Conservation (phyloP, 2,888 invertebrate species). For the Orchesella flavescens region DNA sequence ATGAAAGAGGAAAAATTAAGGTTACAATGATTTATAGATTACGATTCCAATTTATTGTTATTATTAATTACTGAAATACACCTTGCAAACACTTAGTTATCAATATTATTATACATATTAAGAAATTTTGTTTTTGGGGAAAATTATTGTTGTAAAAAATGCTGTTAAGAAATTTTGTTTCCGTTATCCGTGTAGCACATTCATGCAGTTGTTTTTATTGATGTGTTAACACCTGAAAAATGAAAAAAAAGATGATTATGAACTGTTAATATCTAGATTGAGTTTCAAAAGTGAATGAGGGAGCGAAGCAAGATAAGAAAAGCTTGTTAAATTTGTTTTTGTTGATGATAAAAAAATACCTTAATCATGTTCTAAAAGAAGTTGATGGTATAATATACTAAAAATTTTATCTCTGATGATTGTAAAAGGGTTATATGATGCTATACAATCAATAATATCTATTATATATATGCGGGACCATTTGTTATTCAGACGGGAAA, state of each 20-base stretch:
- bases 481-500: not conserved
- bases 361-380: conserved; percentile 16
- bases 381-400: conserved; percentile 27
- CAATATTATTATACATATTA: conserved; percentile 13
- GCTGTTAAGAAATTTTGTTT: conserved; percentile 38
- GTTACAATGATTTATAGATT: conserved; percentile 19
- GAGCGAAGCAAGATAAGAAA: conserved; percentile 7
- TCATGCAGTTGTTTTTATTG: conserved; percentile 37
- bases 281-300: conserved; percentile 4
- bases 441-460: conserved; percentile 40
- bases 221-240: conserved; percentile 14
- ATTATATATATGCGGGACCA: conserved; percentile 39
- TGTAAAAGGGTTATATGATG: conserved; percentile 41
- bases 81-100: conserved; percentile 39
- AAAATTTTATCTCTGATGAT: not conserved
- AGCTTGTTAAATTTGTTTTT: conserved; percentile 31
- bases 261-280: not conserved
- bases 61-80: not conserved
- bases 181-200: conserved; percentile 49
- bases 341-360: conserved; percentile 9
- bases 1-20: conserved; percentile 14
- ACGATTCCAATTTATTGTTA: conserved; percentile 18
- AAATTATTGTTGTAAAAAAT: conserved; percentile 49
- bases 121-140: conserved; percentile 31
- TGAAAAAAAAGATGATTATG: not conserved